Evolutionary conservation across 2,113 vertebrate species (phyloP), one percentile per base, ranked within the genome.

Genomic region (Tupaia chinensis): DNA sequence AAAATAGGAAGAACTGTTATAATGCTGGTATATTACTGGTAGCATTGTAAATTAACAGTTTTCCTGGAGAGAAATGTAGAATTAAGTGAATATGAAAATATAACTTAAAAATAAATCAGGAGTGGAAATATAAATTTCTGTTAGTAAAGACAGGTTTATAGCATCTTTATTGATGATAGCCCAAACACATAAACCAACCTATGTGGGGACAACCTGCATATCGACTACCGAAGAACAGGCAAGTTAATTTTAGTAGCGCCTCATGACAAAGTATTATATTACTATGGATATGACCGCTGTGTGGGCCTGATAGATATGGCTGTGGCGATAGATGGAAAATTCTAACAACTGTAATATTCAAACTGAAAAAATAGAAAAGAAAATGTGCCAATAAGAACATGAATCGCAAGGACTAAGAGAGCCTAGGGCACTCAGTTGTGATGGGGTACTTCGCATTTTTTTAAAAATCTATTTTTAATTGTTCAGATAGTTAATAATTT

Each of bases 401-500:
- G 44, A 61, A 12, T 87, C 23, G 60, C 22, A 34, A 81, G 12
- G 44, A 66, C 23, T 29, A 16, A 89, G 29, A 34, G 9, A 69
- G 17, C 25, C 60, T 29, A 34, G 60, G 16, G 68, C 19, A 10
- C 77, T 20, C 70, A 44, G 44, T 44, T 44, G 44, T 68, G 53
- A 80, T 63, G 16, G 29, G 44, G 3, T 91, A 56, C 22, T 93
- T 87, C n/a, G n/a, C 23, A 54, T 80, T 89, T 32, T 77, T 32
- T 14, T 16, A 14, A 9, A 54, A 80, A 72, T 32, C 53, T 65
- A 80, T 17, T 93, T 82, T 96, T 56, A 83, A 19, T 87, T 89
- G 15, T 86, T 95, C 25, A 25, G 76, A 60, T 54, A 73, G 53
- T 77, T 84, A 94, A 73, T 9, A 16, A 53, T 63, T 97, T 95